A percentile compares a stretch with the other conserved stretches of the same genome.
Evolutionary conservation across 2,888 invertebrate genomes (phyloP).

Genomic region (Cylloceria caligata): DNA sequence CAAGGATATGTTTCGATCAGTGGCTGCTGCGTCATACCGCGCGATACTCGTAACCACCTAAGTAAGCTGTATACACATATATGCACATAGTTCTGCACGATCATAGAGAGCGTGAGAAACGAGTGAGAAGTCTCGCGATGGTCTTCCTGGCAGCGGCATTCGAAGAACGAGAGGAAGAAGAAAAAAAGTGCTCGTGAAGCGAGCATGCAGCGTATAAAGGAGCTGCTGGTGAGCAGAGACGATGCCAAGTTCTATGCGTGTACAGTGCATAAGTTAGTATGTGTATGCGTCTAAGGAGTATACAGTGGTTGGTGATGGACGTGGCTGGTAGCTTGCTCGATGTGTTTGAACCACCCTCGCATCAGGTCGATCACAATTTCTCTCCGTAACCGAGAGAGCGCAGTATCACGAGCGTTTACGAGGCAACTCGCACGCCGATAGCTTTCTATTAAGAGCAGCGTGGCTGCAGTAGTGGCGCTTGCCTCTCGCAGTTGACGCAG

Average conservation of each 20-base stretch:
- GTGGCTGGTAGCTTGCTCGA: slow-evolving; percentile 12
- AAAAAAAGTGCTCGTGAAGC: slow-evolving; percentile 53
- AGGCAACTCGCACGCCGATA: slow-evolving; percentile 70
- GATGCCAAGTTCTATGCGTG: slow-evolving; percentile 36
- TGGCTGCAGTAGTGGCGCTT: slow-evolving; percentile 8
- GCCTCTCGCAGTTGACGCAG: slow-evolving; percentile 63
- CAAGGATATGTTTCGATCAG: slow-evolving; percentile 15
- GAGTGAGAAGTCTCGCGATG: slow-evolving; percentile 69
- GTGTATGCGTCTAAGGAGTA: slow-evolving; percentile 15
- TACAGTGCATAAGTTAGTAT: slow-evolving; percentile 31
- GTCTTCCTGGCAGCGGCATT: slow-evolving; percentile 45
- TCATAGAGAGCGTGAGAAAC: slow-evolving; percentile 76
- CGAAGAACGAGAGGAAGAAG: slow-evolving; percentile 66
- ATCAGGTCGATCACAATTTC: slow-evolving; percentile 50
- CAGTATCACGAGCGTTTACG: slow-evolving; percentile 70
- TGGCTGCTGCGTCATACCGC: neutral
- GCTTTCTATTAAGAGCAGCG: slow-evolving; percentile 70
- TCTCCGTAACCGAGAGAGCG: slow-evolving; percentile 54
- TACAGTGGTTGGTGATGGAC: slow-evolving; percentile 43
- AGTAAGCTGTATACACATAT: slow-evolving; percentile 15
- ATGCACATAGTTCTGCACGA: slow-evolving; percentile 6
- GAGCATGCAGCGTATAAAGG: slow-evolving; percentile 43
- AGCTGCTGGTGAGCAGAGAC: slow-evolving; percentile 33
- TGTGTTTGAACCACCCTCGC: slow-evolving; percentile 27
- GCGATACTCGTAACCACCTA: neutral